Evolutionary conservation across 2,888 invertebrate species (phyloP), one percentile per base, ranked within the genome.

Genomic region (Trilocha varians): DNA sequence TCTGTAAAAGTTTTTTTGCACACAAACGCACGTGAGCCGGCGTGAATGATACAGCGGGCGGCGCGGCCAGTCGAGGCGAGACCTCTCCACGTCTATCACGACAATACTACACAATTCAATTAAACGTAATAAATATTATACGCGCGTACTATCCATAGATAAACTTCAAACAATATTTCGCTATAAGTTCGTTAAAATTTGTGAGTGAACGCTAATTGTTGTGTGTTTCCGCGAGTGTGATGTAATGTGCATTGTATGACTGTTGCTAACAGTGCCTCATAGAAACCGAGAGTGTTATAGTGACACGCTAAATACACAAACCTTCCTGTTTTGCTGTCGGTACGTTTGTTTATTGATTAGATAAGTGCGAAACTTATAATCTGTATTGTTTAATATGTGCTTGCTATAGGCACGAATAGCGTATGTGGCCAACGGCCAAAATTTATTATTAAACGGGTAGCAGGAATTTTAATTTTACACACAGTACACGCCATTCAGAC

Each of bases 51-150:
- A 78, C 62, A 69, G 60, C 68, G 65, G 57, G 61, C 68, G 63
- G 52, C 78, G 59, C 69, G 62, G 59, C 53, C 82, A 83, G 83
- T 83, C 77, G 76, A 62, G 53, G 50, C 67, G 74, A 79, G 75
- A 73, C 82, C 78, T 79, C 72, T 65, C 71, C 46, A 46, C 77
- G 76, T 62, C 73, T 78, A 79, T 80, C 83, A 77, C 82, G 78
- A 64, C 65, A 54, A 62, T 63, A 58, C 59, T 57, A 57, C 61
- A 55, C 53, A 59, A 65, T 66, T 64, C 64, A 69, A 76, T 72
- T 70, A 68, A 68, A 67, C 62, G 67, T n/a, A n/a, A n/a, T n/a
- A n/a, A n/a, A n/a, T n/a, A n/a, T n/a, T n/a, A n/a, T n/a, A n/a
- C n/a, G n/a, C n/a, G n/a, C n/a, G n/a, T n/a, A n/a, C n/a, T n/a